A percentile compares a stretch with the other conserved stretches of the same genome.
phyloP scores from a whole-genome alignment of 2,113 vertebrate species.

The Brachyhypopomus gauderio region DNA sequence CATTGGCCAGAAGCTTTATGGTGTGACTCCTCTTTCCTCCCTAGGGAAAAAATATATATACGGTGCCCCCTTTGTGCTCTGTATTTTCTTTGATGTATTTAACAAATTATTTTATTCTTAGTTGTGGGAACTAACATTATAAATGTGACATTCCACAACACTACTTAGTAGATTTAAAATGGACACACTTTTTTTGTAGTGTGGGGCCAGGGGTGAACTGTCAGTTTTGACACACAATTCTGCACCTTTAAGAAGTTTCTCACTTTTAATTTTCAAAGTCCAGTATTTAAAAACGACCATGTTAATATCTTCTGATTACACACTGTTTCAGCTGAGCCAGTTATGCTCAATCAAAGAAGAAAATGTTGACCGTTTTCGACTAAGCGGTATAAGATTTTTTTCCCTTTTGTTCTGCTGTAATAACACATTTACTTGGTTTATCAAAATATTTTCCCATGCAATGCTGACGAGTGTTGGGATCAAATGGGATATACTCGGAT shows the following conservation, averaged over 20 bases:
- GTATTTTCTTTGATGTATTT: constrained; percentile 36
- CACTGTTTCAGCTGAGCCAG: too few relatives aligned
- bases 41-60: constrained; percentile 4
- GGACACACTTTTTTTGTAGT: background rate
- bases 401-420: background rate
- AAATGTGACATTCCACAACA: background rate
- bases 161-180: constrained; percentile 18
- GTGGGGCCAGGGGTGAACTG: background rate
- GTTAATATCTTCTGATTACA: background rate
- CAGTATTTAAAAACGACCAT: background rate
- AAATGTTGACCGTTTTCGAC: background rate
- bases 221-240: constrained; percentile 16
- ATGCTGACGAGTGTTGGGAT: background rate
- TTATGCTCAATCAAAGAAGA: background rate
- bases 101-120: constrained; percentile 21
- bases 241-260: constrained; percentile 39
- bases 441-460: background rate
- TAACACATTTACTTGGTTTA: background rate
- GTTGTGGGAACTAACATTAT: background rate
- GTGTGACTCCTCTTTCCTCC: background rate
- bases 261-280: background rate
- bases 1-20: constrained; percentile 17
- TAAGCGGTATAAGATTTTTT: too few relatives aligned
- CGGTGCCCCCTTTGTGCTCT: constrained; percentile 50
- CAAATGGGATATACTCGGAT: background rate